A percentile compares a stretch with the other conserved stretches of the same genome.
phyloP scores from a whole-genome alignment of 2,113 vertebrate species.

The Salvelinus sp. region DNA sequence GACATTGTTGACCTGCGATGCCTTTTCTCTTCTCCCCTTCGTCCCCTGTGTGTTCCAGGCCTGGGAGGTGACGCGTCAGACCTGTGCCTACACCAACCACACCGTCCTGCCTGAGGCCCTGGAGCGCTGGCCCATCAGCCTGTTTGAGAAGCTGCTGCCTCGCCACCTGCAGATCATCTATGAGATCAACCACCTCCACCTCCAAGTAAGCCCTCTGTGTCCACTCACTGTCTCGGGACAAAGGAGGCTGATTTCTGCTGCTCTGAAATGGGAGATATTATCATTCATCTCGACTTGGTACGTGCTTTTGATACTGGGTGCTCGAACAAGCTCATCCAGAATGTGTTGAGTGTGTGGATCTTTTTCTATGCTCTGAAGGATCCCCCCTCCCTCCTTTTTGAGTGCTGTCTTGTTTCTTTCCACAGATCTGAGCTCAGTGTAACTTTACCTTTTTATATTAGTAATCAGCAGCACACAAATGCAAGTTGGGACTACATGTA shows the following conservation, averaged over 20 bases:
- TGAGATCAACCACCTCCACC: slow-evolving; percentile 81
- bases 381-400: background rate
- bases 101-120: slow-evolving; percentile 85
- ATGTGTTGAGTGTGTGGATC: no score
- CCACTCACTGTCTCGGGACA: background rate
- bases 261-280: no score
- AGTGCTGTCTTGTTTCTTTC: background rate
- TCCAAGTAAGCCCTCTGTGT: slow-evolving; percentile 68
- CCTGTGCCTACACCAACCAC: slow-evolving; percentile 88
- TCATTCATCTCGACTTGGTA: no score
- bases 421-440: background rate
- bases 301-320: no score
- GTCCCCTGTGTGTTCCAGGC: slow-evolving; percentile 64
- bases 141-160: slow-evolving; percentile 85
- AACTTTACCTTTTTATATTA: no score
- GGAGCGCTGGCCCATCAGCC: slow-evolving; percentile 83
- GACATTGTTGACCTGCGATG: background rate
- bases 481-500: background rate
- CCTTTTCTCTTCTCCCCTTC: background rate
- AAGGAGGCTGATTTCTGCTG: background rate
- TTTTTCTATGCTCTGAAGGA: no score
- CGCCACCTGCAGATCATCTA: slow-evolving; percentile 85
- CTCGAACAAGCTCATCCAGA: no score
- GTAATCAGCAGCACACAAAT: no score
- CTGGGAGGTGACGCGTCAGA: slow-evolving; percentile 85